Conservation (phyloP, 92 coral and sea anemone genomes). For the Siderastrea siderea region DNA sequence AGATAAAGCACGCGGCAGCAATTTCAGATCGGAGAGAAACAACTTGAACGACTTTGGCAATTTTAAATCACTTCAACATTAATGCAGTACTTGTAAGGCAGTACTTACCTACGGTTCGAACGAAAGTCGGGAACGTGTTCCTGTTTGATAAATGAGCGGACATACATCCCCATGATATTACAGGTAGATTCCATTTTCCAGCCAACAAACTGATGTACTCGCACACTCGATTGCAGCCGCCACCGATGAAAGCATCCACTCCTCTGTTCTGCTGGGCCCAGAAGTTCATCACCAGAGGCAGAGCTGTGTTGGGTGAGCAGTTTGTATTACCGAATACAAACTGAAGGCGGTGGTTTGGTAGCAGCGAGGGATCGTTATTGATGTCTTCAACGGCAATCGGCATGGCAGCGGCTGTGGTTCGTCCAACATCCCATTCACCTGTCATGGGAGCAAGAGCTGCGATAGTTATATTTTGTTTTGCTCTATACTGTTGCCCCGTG, state of each 20-base stretch:
- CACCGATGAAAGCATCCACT: constrained; percentile 89
- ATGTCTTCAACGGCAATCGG: constrained; percentile 92
- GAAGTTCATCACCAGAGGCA: constrained; percentile 85
- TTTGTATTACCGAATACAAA: constrained; percentile 89
- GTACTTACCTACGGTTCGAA: constrained; percentile 78
- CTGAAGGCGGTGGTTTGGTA: constrained; percentile 81
- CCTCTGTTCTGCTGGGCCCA: constrained; percentile 85
- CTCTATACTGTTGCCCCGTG: constrained; percentile 35
- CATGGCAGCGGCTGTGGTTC: constrained; percentile 92
- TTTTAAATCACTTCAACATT: background rate
- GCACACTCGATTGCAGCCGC: constrained; percentile 89
- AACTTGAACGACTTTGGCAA: too few relatives aligned
- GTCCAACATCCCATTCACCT: constrained; percentile 91
- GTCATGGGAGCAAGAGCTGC: constrained; percentile 91
- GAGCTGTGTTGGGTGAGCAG: constrained; percentile 83
- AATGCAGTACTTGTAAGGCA: background rate
- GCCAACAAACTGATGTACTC: constrained; percentile 90
- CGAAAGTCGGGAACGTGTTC: constrained; percentile 88
- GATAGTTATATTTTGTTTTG: constrained; percentile 75
- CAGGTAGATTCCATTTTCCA: constrained; percentile 90
- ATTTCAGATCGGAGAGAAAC: background rate
- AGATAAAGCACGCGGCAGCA: background rate
- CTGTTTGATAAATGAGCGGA: constrained; percentile 88
- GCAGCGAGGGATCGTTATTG: constrained; percentile 75
- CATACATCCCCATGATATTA: constrained; percentile 93